Conservation (phyloP, 2,113 vertebrate species). For the Microtus montanus region DNA sequence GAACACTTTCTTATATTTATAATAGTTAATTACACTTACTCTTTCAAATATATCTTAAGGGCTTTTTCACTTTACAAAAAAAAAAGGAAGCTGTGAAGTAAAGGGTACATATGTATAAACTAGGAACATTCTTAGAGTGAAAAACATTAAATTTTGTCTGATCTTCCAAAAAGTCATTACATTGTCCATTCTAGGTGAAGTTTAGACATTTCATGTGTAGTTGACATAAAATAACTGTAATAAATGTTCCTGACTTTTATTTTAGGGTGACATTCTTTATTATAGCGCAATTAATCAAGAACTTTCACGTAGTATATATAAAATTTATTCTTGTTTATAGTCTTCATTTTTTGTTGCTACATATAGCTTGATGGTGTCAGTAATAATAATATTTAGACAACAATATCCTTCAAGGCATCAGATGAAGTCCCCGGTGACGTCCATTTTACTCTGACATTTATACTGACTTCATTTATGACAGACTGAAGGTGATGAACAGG, state of each 20-base stretch:
- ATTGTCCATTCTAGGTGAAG: not conserved
- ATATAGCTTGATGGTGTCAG: slow-evolving; percentile 74
- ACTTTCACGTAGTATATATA: slow-evolving; percentile 36
- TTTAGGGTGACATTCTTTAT: not conserved
- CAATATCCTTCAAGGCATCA: slow-evolving; percentile 84
- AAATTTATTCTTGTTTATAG: slow-evolving; percentile 56
- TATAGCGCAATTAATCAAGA: slow-evolving; percentile 45
- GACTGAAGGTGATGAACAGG: slow-evolving; percentile 86
- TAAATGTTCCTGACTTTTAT: not conserved
- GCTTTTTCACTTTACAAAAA: not conserved
- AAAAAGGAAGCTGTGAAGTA: not conserved
- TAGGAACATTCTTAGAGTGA: not conserved
- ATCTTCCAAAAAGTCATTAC: not conserved
- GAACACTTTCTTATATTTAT: not conserved
- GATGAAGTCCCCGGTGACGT: slow-evolving; percentile 81
- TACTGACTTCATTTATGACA: slow-evolving; percentile 85
- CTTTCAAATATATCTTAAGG: not conserved
- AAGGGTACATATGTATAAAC: not conserved
- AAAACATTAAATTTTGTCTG: not conserved
- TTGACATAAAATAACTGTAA: not conserved
- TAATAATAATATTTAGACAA: slow-evolving; percentile 81
- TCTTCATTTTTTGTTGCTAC: slow-evolving; percentile 68
- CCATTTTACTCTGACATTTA: slow-evolving; percentile 86
- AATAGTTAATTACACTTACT: not conserved
- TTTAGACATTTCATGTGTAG: not conserved